Conservation (phyloP, 2,888 invertebrate species). For the Ypsolopha sequella region DNA sequence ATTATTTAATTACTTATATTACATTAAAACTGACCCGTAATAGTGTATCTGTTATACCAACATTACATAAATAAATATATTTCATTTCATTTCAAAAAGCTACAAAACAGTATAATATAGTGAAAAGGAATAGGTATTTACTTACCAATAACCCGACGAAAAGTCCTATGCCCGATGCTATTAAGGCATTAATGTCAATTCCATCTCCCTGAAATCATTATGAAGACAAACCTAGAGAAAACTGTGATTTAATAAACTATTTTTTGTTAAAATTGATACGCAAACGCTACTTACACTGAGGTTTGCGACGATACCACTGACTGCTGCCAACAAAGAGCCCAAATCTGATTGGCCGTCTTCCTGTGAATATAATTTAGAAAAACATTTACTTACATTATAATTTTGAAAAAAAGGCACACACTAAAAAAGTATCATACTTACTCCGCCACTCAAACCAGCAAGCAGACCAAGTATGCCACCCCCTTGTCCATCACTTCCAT, state of each 20-base stretch:
- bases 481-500: conserved; percentile 52
- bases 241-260: too few species aligned
- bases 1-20: too few species aligned
- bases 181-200: conserved; percentile 49
- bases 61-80: too few species aligned
- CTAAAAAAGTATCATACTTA: conserved; percentile 24
- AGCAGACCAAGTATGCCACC: conserved; percentile 57
- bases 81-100: background rate
- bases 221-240: background rate
- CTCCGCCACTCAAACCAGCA: conserved; percentile 57
- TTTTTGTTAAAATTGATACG: too few species aligned
- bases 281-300: conserved; percentile 51
- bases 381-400: background rate
- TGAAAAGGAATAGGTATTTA: conserved; percentile 3
- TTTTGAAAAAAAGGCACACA: background rate
- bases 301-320: conserved; percentile 54
- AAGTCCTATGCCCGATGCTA: conserved; percentile 52
- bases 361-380: conserved; percentile 26
- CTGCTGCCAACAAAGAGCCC: conserved; percentile 50
- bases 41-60: too few species aligned
- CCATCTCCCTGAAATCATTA: conserved; percentile 52
- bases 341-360: conserved; percentile 61
- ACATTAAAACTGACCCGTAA: too few species aligned
- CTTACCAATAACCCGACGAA: conserved; percentile 57
- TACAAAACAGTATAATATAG: background rate